These are phyloP conservation scores for Eumerus sabulonum DNA, from an alignment of 2,888 invertebrate genomes.

Conservation along the genomic window DNA sequence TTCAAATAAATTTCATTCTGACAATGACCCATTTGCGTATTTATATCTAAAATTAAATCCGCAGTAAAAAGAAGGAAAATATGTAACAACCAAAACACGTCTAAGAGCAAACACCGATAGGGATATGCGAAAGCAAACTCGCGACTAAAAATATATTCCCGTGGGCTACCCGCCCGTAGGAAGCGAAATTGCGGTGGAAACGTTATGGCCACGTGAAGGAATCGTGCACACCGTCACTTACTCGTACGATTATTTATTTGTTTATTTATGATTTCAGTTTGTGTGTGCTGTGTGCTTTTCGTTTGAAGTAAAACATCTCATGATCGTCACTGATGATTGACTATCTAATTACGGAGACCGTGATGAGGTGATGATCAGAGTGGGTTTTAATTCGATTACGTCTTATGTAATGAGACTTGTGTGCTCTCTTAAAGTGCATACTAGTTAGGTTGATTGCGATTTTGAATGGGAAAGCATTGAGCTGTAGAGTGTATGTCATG, in stretches of 20 bases:
- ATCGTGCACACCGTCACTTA: conserved; percentile 50
- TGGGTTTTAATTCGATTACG: no score
- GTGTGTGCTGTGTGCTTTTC: neutral
- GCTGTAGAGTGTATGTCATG: no score
- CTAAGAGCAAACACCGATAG: conserved; percentile 20
- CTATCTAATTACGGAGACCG: no score
- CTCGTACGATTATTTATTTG: no score
- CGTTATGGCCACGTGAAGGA: conserved; percentile 48
- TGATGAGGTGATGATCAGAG: no score
- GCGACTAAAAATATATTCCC: neutral
- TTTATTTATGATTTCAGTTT: conserved; percentile 5
- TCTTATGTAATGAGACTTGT: no score
- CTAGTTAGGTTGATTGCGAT: no score
- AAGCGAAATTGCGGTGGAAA: conserved; percentile 27
- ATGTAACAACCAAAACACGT: conserved; percentile 7
- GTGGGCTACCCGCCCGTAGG: conserved; percentile 8
- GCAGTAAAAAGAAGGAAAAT: conserved; percentile 1
- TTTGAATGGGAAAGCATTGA: no score
- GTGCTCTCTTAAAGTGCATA: no score
- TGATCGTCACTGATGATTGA: conserved; percentile 7
- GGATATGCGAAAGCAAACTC: neutral
- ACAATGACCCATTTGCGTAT: conserved; percentile 46
- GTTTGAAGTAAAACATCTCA: conserved; percentile 31
- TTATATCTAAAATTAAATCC: conserved; percentile 5
- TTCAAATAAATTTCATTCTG: conserved; percentile 16